Conservation (phyloP, 2,888 invertebrate genomes). For the Tethea ocularis region DNA sequence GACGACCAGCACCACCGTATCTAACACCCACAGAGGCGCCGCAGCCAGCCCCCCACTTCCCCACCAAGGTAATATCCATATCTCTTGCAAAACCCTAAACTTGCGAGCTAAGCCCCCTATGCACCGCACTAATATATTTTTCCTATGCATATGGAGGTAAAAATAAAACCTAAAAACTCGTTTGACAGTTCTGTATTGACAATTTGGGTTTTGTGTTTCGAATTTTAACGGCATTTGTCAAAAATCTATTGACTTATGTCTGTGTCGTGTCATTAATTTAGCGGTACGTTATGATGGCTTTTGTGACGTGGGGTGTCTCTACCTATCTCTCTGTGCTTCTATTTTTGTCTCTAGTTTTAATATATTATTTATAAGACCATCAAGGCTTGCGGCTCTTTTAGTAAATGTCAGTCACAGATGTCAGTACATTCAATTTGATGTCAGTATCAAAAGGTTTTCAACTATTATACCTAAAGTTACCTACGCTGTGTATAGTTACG, state of each 20-base stretch:
- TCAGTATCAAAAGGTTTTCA: background rate
- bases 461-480: background rate
- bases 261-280: too few relatives aligned
- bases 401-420: too few relatives aligned
- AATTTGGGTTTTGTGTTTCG: background rate
- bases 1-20: conserved; percentile 63
- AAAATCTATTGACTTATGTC: background rate
- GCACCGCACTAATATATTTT: conserved; percentile 62
- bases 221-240: conserved; percentile 21
- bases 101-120: conserved; percentile 64
- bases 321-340: too few relatives aligned
- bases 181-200: conserved; percentile 17
- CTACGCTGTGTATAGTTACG: background rate
- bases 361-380: too few relatives aligned
- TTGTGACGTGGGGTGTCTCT: too few relatives aligned
- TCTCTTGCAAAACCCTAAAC: conserved; percentile 69
- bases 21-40: conserved; percentile 68
- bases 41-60: conserved; percentile 63
- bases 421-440: too few relatives aligned
- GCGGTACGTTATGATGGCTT: too few relatives aligned
- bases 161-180: conserved; percentile 39
- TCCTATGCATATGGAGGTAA: conserved; percentile 67
- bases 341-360: too few relatives aligned
- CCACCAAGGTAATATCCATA: conserved; percentile 77
- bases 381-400: too few relatives aligned